Conservation (phyloP, 2,113 vertebrate genomes). For the Gorsachius goisagi region DNA sequence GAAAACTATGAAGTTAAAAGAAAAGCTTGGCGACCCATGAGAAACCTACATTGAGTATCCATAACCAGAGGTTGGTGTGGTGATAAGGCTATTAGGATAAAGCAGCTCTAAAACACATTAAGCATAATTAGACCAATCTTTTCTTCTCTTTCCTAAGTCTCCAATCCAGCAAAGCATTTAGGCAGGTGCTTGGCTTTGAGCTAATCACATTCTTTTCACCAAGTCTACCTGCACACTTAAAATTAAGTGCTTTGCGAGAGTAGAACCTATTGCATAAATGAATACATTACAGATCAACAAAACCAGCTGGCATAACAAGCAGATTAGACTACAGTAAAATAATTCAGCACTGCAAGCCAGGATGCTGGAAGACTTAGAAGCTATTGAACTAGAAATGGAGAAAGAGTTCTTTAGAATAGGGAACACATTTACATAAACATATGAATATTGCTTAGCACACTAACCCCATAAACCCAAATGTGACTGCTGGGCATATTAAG, state of each 20-base stretch:
- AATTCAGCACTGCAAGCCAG: not conserved
- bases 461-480: not conserved
- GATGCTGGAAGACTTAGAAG: not conserved
- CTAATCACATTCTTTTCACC: slow-evolving; percentile 20
- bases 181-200: slow-evolving; percentile 18
- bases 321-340: not conserved
- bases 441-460: not conserved
- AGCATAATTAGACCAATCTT: slow-evolving; percentile 8
- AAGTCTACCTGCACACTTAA: slow-evolving; percentile 23
- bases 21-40: not conserved
- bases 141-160: not conserved
- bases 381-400: not conserved
- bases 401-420: not conserved
- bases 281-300: slow-evolving; percentile 12
- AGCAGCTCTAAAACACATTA: slow-evolving; percentile 3
- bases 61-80: not conserved
- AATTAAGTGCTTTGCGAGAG: not conserved
- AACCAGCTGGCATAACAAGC: slow-evolving; percentile 12
- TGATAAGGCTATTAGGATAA: slow-evolving; percentile 13
- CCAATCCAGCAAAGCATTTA: slow-evolving; percentile 13
- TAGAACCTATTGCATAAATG: slow-evolving; percentile 8
- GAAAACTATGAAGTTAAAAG: not conserved
- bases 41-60: accelerated
- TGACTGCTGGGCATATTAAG: not conserved
- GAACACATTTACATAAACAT: not conserved